Evolutionary conservation across 2,888 invertebrate species (phyloP).

Genomic region (Adelphocoris suturalis): DNA sequence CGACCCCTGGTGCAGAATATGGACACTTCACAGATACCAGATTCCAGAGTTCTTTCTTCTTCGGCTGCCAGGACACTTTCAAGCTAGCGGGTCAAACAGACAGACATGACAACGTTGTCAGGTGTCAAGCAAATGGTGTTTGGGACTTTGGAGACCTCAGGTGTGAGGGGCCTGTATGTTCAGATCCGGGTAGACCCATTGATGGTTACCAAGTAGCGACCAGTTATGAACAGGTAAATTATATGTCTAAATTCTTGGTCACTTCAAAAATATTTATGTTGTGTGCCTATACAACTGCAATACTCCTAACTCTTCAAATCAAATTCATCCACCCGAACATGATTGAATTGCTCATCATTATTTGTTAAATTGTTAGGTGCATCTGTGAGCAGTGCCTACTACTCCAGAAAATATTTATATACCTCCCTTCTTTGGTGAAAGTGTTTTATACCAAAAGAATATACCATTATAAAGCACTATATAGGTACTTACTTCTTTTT

Average conservation of each 20-base stretch:
- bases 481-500: too few relatives aligned
- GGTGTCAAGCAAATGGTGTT: conserved; percentile 93
- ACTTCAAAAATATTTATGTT: too few relatives aligned
- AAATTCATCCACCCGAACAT: too few relatives aligned
- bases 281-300: too few relatives aligned
- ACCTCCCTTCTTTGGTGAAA: too few relatives aligned
- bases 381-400: too few relatives aligned
- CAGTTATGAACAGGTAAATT: conserved; percentile 79
- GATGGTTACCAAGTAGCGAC: conserved; percentile 88
- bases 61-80: conserved; percentile 97
- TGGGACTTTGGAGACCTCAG: conserved; percentile 98
- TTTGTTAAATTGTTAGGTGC: too few relatives aligned
- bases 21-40: conserved; percentile 92
- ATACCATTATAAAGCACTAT: too few relatives aligned
- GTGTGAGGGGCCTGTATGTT: conserved; percentile 98
- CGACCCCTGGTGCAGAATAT: conserved; percentile 96
- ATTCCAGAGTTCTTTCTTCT: conserved; percentile 96
- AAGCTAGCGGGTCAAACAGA: conserved; percentile 95
- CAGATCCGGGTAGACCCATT: conserved; percentile 95
- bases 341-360: too few relatives aligned
- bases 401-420: too few relatives aligned
- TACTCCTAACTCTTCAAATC: not conserved
- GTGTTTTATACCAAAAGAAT: too few relatives aligned
- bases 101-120: conserved; percentile 93
- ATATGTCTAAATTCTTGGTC: not conserved